Evolutionary conservation across 2,888 invertebrate genomes (phyloP).

Genomic region (Eustalomyia histrio): DNA sequence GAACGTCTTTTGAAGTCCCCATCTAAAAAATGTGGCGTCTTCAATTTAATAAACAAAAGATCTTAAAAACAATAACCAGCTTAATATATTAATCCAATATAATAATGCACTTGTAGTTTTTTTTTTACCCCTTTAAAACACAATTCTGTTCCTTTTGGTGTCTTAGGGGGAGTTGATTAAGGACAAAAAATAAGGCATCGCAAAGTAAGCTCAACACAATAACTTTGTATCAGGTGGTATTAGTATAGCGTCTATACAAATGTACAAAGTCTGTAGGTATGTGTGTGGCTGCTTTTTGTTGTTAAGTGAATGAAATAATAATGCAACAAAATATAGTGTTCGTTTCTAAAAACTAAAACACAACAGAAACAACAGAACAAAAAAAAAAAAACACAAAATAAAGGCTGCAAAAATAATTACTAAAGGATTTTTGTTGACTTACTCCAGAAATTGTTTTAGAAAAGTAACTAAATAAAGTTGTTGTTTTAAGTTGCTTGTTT

Average conservation of each 20-base stretch:
- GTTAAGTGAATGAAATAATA: conserved; percentile 41
- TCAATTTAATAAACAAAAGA: too few species aligned
- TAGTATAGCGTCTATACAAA: not conserved
- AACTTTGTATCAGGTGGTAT: conserved; percentile 11
- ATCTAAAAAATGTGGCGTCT: too few species aligned
- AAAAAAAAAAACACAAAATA: conserved; percentile 21
- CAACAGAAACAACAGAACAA: not conserved
- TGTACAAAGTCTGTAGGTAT: not conserved
- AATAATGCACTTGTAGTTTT: conserved; percentile 15
- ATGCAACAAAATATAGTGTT: conserved; percentile 13
- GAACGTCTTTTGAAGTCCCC: too few species aligned
- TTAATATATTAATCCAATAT: conserved; percentile 4
- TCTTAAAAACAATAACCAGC: too few species aligned
- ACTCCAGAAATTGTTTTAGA: conserved; percentile 54
- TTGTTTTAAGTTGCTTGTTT: conserved; percentile 3
- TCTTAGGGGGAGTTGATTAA: conserved; percentile 7
- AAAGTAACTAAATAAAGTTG: conserved; percentile 42
- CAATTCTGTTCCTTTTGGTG: not conserved
- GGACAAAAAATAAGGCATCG: conserved; percentile 12
- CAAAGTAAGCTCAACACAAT: conserved; percentile 42
- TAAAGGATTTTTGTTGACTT: conserved; percentile 62
- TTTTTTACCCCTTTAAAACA: conserved; percentile 3
- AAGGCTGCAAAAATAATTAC: conserved; percentile 60
- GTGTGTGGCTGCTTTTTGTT: conserved; percentile 8
- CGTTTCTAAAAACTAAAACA: not conserved